Evolutionary conservation across 2,888 invertebrate species (phyloP).

Genomic region (Nysson spinosus): DNA sequence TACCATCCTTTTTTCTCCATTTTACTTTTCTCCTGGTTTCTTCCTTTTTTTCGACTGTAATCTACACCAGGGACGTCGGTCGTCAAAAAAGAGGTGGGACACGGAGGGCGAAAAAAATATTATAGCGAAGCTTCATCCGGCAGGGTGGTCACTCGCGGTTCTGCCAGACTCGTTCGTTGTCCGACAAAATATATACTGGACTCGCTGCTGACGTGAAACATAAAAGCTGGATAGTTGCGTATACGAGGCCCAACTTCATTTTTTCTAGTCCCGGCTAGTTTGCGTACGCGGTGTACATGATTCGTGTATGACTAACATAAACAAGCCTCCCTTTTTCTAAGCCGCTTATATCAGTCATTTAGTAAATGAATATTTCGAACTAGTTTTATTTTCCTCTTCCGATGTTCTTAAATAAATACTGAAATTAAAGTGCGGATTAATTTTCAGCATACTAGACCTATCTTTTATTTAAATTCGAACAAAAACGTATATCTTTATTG

Average conservation of each 20-base stretch:
- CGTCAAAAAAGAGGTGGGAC: conserved; percentile 15
- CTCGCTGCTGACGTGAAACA: conserved; percentile 18
- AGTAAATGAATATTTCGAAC: too few species aligned
- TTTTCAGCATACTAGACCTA: too few species aligned
- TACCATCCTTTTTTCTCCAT: background rate
- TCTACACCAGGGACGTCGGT: conserved; percentile 13
- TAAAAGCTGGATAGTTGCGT: conserved; percentile 22
- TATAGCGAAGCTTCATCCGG: conserved; percentile 33
- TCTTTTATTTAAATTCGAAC: too few species aligned
- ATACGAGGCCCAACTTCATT: background rate
- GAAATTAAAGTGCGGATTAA: too few species aligned
- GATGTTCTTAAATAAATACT: too few species aligned
- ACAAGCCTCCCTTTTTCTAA: too few species aligned
- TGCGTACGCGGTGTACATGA: background rate
- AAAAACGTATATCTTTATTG: too few species aligned
- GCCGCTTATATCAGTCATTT: too few species aligned
- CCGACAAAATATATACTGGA: conserved; percentile 18
- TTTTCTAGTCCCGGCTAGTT: background rate
- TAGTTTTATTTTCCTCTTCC: too few species aligned
- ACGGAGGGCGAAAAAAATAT: conserved; percentile 26
- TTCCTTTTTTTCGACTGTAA: background rate
- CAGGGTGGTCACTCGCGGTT: conserved; percentile 14
- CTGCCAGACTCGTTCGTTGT: conserved; percentile 22
- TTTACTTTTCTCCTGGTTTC: background rate
- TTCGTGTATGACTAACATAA: too few species aligned